These are phyloP conservation scores for Epiblema foenella DNA, from an alignment of 2,888 invertebrate genomes.

Conservation along the genomic window DNA sequence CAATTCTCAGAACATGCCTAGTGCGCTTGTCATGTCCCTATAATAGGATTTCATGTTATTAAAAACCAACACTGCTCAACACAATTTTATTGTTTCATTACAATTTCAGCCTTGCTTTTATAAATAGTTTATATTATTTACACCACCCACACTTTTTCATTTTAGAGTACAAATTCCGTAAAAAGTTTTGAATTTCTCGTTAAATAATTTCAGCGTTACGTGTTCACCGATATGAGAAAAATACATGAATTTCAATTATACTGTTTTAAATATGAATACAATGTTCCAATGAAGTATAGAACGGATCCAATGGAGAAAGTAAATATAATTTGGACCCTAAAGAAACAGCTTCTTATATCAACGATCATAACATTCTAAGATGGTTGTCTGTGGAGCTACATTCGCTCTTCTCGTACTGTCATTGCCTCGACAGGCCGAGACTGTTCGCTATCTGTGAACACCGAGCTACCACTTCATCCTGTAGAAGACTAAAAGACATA, in stretches of 20 bases:
- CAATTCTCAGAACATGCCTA: background rate
- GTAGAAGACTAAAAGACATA: slow-evolving; percentile 93
- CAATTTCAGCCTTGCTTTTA: slow-evolving; percentile 84
- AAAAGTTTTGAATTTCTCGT: slow-evolving; percentile 68
- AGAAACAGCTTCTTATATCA: slow-evolving; percentile 63
- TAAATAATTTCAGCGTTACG: slow-evolving; percentile 58
- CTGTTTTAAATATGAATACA: slow-evolving; percentile 59
- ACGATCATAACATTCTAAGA: slow-evolving; percentile 82
- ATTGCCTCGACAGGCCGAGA: slow-evolving; percentile 87
- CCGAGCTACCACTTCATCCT: slow-evolving; percentile 90
- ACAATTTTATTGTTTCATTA: slow-evolving; percentile 84
- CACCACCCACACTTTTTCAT: slow-evolving; percentile 67
- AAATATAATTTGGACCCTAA: slow-evolving; percentile 55
- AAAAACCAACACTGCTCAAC: slow-evolving; percentile 66
- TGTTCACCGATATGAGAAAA: slow-evolving; percentile 65
- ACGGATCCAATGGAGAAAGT: slow-evolving; percentile 56
- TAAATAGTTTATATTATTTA: slow-evolving; percentile 80
- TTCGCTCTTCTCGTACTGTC: slow-evolving; percentile 82
- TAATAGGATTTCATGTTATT: background rate
- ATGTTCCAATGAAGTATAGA: slow-evolving; percentile 58
- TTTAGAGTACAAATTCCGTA: slow-evolving; percentile 79
- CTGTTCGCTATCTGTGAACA: slow-evolving; percentile 89
- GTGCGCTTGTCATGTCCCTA: background rate
- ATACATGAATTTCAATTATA: slow-evolving; percentile 55
- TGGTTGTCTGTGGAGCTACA: slow-evolving; percentile 78